Base-by-base conservation (phyloP, 2,113 vertebrate genomes). In the Eubucco bourcierii region DNA sequence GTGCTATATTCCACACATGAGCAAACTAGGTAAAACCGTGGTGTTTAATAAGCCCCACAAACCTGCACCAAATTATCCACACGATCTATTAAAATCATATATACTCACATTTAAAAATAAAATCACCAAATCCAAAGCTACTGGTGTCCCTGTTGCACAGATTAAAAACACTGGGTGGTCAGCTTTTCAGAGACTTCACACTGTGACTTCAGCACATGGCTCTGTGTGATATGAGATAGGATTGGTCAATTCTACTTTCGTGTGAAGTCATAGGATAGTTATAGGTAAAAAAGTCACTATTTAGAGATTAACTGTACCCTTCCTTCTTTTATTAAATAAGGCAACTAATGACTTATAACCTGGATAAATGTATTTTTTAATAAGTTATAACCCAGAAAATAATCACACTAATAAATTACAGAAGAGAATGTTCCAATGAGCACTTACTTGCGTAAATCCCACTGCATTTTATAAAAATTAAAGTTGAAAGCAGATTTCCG, bases 81-180 rank as follows among this genome's bases (percentile, higher is more conserved):
- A 3, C 8, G 9, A 46, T 25, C 6, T 50, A 13, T 56, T 90
- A 63, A 87, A 90, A 33, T 72, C 10, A 15, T 31, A 47, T 33
- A n/a, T 88, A 84, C 56, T 93, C 15, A 89, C 81, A 74, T 65
- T 84, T 79, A 73, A 55, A 44, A 41, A 31, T 4, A 59, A 79
- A 82, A 33, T n/a, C 31, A 77, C 84, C 71, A 66, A 21, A 70
- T 71, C 31, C 31, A n/a, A 58, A 85, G n/a, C 63, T 74, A 12
- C 31, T 5, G 3, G 5, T 29, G 11, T 25, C 77, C 31, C 31
- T 0, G 0, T 17, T 24, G 11, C 13, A n/a, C 8, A 33, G 31
- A 60, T 18, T 50, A 25, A 64, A 87, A 89, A 21, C 14, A 16
- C 72, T 17, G 9, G 6, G 11, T 75, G 23, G 28, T 28, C 81